Percentiles rank a stretch among this genome's conserved stretches.
These are phyloP conservation scores for Patella ulyssiponensis DNA, from an alignment of 2,888 invertebrate species.

Conservation along the genomic window DNA sequence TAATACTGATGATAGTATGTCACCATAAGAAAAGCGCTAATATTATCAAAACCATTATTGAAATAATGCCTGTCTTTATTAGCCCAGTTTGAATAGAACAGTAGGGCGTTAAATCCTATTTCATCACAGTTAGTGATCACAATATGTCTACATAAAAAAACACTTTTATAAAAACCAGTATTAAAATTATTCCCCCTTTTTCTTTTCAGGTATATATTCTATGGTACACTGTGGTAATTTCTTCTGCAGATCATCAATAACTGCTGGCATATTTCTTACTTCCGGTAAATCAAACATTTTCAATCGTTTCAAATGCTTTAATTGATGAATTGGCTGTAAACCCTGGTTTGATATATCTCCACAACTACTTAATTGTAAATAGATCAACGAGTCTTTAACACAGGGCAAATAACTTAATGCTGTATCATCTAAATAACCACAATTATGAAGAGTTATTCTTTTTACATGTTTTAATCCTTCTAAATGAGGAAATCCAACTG, in stretches of 20 bases:
- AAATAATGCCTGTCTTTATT: too few species aligned
- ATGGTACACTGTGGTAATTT: constrained; percentile 82
- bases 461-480: constrained; percentile 81
- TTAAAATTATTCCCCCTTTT: constrained; percentile 4
- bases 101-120: not conserved
- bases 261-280: constrained; percentile 78
- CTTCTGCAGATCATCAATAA: constrained; percentile 75
- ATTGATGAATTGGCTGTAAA: too few species aligned
- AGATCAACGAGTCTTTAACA: constrained; percentile 74
- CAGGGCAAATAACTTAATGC: constrained; percentile 78
- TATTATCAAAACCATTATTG: too few species aligned
- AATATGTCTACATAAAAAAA: not conserved
- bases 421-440: constrained; percentile 82
- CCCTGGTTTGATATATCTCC: constrained; percentile 82
- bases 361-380: constrained; percentile 84
- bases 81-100: too few species aligned
- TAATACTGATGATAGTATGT: too few species aligned
- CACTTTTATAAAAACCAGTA: not conserved
- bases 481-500: constrained; percentile 88
- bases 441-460: constrained; percentile 82
- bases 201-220: constrained; percentile 52
- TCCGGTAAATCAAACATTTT: constrained; percentile 79
- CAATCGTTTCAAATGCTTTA: constrained; percentile 69
- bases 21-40: too few species aligned
- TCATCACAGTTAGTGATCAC: not conserved